Evolutionary conservation across 92 coral and sea anemone genomes (phyloP).

Genomic region (Isaurus tuberculatus): DNA sequence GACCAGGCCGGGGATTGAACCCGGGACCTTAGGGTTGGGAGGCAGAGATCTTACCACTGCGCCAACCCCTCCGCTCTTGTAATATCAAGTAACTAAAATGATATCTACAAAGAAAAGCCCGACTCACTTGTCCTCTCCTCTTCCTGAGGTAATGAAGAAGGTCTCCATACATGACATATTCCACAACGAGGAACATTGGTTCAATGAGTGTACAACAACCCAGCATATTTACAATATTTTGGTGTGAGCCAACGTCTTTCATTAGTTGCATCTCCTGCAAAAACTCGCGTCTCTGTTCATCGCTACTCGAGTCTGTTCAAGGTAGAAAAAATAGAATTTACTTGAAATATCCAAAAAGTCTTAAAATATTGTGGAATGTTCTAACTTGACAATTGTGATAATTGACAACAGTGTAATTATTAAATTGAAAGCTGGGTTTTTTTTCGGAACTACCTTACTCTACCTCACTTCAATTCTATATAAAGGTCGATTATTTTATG

Average conservation of each 20-base stretch:
- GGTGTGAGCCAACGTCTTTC: slow-evolving; percentile 87
- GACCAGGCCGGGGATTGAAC: no score
- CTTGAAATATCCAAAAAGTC: not conserved
- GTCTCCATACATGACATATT: slow-evolving; percentile 77
- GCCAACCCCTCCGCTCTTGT: no score
- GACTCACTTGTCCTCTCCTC: slow-evolving; percentile 69
- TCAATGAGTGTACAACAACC: slow-evolving; percentile 85
- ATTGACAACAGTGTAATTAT: no score
- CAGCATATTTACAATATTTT: slow-evolving; percentile 83
- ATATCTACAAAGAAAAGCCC: no score
- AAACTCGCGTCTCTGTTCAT: slow-evolving; percentile 81
- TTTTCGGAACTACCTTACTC: no score
- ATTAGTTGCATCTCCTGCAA: slow-evolving; percentile 84
- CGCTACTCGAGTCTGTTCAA: slow-evolving; percentile 55
- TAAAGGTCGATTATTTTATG: no score
- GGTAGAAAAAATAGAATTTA: not conserved
- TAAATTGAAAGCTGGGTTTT: no score
- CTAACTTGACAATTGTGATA: no score
- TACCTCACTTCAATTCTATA: no score
- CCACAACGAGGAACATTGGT: slow-evolving; percentile 84
- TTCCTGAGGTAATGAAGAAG: slow-evolving; percentile 80
- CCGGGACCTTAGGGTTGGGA: no score
- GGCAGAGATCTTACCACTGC: no score
- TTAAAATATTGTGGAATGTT: not conserved
- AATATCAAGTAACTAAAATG: no score